Evolutionary conservation across 2,797 vertebrate genomes (phyloP).

Genomic region (Heterohyrax brucei): DNA sequence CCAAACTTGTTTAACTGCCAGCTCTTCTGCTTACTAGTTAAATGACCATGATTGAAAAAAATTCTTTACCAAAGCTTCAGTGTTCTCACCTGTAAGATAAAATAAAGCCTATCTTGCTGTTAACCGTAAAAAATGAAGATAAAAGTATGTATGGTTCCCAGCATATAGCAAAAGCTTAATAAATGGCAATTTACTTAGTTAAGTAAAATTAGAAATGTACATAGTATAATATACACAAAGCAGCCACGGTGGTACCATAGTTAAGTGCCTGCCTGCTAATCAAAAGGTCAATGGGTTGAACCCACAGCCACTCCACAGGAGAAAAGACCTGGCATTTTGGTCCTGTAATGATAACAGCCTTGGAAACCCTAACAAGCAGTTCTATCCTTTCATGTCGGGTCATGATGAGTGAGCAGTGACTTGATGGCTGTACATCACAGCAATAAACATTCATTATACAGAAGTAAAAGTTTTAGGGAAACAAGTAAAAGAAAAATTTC

Average conservation of each 20-base stretch:
- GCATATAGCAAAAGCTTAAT: not conserved
- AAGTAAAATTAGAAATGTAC: conserved; percentile 32
- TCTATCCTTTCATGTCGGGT: too few species aligned
- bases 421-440: too few species aligned
- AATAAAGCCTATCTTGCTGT: not conserved
- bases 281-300: too few species aligned
- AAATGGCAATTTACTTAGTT: not conserved
- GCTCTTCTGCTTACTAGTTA: not conserved
- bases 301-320: too few species aligned
- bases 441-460: not conserved
- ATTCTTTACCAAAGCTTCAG: not conserved
- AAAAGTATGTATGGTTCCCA: not conserved
- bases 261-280: too few species aligned
- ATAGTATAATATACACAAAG: not conserved
- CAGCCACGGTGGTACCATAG: too few species aligned
- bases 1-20: not conserved
- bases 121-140: not conserved
- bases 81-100: not conserved
- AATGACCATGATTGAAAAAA: not conserved
- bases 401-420: too few species aligned
- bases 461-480: conserved; percentile 10
- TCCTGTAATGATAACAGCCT: too few species aligned
- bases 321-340: too few species aligned
- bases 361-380: too few species aligned
- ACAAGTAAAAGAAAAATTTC: conserved; percentile 51